Conservation (phyloP, 2,888 invertebrate species). For the Melinopterus prodromus region DNA sequence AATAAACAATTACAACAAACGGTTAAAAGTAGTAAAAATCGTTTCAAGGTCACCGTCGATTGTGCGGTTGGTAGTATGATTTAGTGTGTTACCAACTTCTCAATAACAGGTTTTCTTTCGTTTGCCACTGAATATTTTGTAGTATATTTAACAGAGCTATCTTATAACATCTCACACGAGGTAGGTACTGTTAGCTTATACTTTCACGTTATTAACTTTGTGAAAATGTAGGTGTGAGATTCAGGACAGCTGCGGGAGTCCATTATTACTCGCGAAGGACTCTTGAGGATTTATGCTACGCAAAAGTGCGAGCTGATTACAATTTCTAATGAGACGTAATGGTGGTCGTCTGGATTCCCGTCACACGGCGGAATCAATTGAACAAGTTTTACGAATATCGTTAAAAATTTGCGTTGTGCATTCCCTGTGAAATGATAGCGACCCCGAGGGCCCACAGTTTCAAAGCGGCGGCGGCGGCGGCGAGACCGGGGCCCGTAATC, state of each 20-base stretch:
- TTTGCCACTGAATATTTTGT: no score
- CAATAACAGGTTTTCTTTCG: no score
- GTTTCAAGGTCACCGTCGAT: no score
- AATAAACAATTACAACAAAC: no score
- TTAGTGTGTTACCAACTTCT: no score
- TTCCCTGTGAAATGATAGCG: slow-evolving; percentile 44
- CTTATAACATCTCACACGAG: no score
- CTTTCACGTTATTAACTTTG: not conserved
- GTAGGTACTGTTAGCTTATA: slow-evolving; percentile 7
- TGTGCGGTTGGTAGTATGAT: no score
- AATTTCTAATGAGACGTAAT: slow-evolving; percentile 7
- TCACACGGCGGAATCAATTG: slow-evolving; percentile 24
- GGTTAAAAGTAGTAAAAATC: no score
- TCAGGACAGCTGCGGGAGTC: not conserved
- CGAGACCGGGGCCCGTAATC: slow-evolving; percentile 40
- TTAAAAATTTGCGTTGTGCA: slow-evolving; percentile 45
- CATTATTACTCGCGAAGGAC: not conserved
- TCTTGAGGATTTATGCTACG: not conserved
- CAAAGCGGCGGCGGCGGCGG: slow-evolving; percentile 36
- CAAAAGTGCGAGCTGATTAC: not conserved
- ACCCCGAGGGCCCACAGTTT: slow-evolving; percentile 44
- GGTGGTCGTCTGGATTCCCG: slow-evolving; percentile 17
- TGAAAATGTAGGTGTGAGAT: not conserved
- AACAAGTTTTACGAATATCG: slow-evolving; percentile 31
- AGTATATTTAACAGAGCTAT: no score